Conservation (phyloP, 2,888 invertebrate species). For the Tachina lurida region DNA sequence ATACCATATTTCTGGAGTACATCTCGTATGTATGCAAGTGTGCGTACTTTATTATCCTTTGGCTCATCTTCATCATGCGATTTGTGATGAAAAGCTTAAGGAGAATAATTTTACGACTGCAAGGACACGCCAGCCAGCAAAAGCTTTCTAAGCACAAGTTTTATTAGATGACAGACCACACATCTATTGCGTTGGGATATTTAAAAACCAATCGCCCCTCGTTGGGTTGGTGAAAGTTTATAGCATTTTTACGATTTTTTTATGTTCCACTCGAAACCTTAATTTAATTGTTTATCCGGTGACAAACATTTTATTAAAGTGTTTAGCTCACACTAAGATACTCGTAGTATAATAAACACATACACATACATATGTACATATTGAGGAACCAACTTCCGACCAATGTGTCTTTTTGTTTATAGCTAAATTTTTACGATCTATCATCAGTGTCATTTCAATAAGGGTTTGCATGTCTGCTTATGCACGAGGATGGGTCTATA, state of each 20-base stretch:
- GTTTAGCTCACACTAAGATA: slow-evolving; percentile 63
- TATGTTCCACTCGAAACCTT: slow-evolving; percentile 82
- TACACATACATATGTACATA: slow-evolving; percentile 5
- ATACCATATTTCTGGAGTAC: background rate
- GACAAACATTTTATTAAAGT: slow-evolving; percentile 82
- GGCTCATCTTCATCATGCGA: slow-evolving; percentile 44
- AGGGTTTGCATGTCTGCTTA: background rate
- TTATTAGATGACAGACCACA: slow-evolving; percentile 34
- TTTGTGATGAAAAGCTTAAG: slow-evolving; percentile 61
- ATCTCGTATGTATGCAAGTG: background rate
- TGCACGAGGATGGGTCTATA: no score
- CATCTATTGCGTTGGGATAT: slow-evolving; percentile 6
- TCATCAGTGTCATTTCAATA: slow-evolving; percentile 52
- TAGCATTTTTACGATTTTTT: slow-evolving; percentile 82
- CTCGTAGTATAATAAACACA: background rate
- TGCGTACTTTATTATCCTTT: slow-evolving; percentile 60
- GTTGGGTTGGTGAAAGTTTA: slow-evolving; percentile 74
- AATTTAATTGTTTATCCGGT: slow-evolving; percentile 84
- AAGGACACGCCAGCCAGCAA: slow-evolving; percentile 49
- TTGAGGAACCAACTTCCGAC: slow-evolving; percentile 4
- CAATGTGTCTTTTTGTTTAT: slow-evolving; percentile 16
- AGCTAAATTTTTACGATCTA: slow-evolving; percentile 77
- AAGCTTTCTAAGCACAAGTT: slow-evolving; percentile 17
- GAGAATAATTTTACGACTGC: slow-evolving; percentile 64
- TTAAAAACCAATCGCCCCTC: slow-evolving; percentile 42